Percentiles rank a stretch among this genome's conserved stretches.
phyloP scores from a whole-genome alignment of 2,888 invertebrate genomes.

The Athripsodes cinereus region DNA sequence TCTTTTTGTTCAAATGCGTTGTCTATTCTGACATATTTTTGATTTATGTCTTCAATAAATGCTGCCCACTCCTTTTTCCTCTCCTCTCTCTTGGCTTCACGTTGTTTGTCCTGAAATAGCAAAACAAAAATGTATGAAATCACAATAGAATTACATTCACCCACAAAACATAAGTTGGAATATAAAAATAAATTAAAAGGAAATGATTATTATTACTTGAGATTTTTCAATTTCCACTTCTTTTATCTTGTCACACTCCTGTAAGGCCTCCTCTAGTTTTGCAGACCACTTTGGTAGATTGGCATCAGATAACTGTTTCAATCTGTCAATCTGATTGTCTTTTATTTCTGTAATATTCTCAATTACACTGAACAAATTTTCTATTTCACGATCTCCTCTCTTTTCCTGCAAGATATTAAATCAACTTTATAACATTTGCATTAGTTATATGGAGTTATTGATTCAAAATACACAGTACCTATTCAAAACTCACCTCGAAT shows the following conservation, averaged over 20 bases:
- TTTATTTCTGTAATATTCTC: conserved; percentile 73
- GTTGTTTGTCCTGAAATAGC: conserved; percentile 39
- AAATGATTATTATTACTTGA: conserved; percentile 38
- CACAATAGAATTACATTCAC: background rate
- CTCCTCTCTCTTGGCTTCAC: conserved; percentile 44
- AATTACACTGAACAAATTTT: conserved; percentile 67
- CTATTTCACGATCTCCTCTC: conserved; percentile 73
- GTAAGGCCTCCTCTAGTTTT: conserved; percentile 59
- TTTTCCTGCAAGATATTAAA: conserved; percentile 54
- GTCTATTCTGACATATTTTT: conserved; percentile 69
- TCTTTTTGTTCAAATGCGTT: conserved; percentile 73
- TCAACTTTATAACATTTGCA: background rate
- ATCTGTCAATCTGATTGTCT: conserved; percentile 64
- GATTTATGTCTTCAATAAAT: conserved; percentile 73
- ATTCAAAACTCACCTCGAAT: conserved; percentile 61
- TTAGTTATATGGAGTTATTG: background rate
- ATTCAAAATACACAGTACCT: background rate
- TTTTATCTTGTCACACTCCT: conserved; percentile 56
- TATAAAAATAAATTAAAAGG: background rate
- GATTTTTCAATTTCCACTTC: conserved; percentile 52
- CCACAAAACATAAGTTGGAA: background rate
- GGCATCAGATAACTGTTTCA: conserved; percentile 55
- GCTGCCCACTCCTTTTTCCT: conserved; percentile 62
- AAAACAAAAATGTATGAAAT: conserved; percentile 24
- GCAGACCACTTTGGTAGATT: conserved; percentile 57